These are phyloP conservation scores for Macrosiphum euphorbiae DNA, from an alignment of 2,888 invertebrate genomes.

Conservation along the genomic window DNA sequence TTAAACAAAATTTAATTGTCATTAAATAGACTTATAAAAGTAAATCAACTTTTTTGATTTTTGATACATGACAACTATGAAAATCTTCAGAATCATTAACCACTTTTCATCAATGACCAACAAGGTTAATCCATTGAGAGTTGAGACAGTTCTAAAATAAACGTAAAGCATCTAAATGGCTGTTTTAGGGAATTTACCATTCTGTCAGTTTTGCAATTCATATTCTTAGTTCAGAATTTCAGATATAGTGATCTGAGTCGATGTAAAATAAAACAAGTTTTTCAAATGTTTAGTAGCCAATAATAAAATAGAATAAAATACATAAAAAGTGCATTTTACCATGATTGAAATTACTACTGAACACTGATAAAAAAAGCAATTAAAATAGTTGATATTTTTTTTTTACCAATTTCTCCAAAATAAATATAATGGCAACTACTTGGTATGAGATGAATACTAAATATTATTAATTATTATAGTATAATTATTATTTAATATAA, in stretches of 20 bases:
- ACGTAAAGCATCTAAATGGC: not conserved
- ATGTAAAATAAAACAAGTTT: not conserved
- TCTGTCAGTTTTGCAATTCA: not conserved
- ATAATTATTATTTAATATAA: not conserved
- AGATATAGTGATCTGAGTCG: no score
- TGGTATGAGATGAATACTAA: no score
- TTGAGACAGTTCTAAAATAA: not conserved
- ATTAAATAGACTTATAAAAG: not conserved
- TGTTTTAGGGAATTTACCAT: not conserved
- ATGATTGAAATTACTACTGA: not conserved
- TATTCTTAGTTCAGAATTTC: not conserved
- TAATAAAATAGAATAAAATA: not conserved
- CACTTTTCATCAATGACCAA: not conserved
- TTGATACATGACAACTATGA: not conserved
- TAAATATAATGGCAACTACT: no score
- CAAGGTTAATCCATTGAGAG: not conserved
- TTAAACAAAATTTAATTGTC: not conserved
- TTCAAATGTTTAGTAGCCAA: not conserved
- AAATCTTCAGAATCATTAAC: not conserved
- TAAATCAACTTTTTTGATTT: not conserved
- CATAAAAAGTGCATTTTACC: not conserved
- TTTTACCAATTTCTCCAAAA: no score
- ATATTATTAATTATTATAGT: no score
- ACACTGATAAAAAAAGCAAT: not conserved
- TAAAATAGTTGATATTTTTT: not conserved